Evolutionary conservation across 2,888 invertebrate genomes (phyloP).

Genomic region (Netelia virgata): DNA sequence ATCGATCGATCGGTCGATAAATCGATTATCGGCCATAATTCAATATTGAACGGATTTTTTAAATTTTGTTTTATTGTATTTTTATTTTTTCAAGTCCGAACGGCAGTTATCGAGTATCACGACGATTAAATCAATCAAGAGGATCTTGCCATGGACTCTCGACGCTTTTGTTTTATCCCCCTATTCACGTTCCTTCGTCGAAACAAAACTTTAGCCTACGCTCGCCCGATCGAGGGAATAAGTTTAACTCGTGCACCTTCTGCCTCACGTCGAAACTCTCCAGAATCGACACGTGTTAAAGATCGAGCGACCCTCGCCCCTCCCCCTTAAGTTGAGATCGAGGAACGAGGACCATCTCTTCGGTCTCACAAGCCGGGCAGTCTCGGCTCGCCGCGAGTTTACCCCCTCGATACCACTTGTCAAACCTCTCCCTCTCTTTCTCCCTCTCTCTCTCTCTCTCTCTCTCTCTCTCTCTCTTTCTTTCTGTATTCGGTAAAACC

Average conservation of each 20-base stretch:
- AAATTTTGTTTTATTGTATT: neutral
- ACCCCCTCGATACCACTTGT: conserved; percentile 72
- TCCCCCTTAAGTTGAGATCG: neutral
- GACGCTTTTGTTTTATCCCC: neutral
- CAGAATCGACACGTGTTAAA: conserved; percentile 70
- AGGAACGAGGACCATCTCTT: conserved; percentile 8
- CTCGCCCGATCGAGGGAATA: conserved; percentile 25
- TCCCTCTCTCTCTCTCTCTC: neutral
- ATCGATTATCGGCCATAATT: no score
- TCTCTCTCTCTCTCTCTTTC: neutral
- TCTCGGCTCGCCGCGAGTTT: conserved; percentile 45
- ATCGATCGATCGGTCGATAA: no score
- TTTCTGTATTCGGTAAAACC: conserved; percentile 50
- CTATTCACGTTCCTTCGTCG: neutral
- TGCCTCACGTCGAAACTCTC: conserved; percentile 21
- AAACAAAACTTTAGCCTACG: conserved; percentile 33
- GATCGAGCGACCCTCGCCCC: conserved; percentile 56
- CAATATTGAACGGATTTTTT: no score
- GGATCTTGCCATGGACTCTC: no score
- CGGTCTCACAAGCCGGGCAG: conserved; percentile 22
- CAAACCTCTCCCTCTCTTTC: conserved; percentile 65
- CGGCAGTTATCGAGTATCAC: no score
- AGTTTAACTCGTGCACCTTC: conserved; percentile 12
- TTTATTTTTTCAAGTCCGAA: neutral
- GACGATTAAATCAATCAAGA: no score